A percentile compares a stretch with the other conserved stretches of the same genome.
phyloP scores from a whole-genome alignment of 2,113 vertebrate species.

The Cololabis saira region DNA sequence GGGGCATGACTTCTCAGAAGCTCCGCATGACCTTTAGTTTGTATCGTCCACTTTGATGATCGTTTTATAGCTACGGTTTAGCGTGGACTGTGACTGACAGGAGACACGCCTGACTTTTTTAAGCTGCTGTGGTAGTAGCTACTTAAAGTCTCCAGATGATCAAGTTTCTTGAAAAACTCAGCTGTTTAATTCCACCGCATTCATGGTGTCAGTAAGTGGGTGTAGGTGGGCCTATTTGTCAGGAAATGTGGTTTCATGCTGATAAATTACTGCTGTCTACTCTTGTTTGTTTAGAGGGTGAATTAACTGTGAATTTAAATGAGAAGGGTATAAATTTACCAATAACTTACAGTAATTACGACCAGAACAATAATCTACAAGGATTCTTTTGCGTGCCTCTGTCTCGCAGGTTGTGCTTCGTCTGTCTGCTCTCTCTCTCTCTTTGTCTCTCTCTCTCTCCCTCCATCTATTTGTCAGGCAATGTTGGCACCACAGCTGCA shows the following conservation, averaged over 20 bases:
- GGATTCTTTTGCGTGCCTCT: neutral
- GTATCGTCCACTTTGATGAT: slow-evolving; percentile 44
- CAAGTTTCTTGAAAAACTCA: too few species aligned
- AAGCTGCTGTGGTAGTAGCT: too few species aligned
- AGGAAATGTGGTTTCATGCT: neutral
- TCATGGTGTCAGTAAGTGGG: too few species aligned
- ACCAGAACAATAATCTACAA: neutral
- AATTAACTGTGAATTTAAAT: neutral
- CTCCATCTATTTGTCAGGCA: too few species aligned
- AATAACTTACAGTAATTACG: neutral
- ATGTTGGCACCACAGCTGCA: neutral
- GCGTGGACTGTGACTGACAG: too few species aligned
- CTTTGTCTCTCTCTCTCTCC: neutral
- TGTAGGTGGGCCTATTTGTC: neutral
- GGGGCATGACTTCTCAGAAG: slow-evolving; percentile 34
- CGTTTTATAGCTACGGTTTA: neutral
- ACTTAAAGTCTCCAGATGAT: too few species aligned
- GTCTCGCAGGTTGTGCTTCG: neutral
- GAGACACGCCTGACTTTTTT: too few species aligned
- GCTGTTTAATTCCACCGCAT: too few species aligned
- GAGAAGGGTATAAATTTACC: neutral
- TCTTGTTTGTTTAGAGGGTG: neutral
- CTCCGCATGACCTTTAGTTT: slow-evolving; percentile 33
- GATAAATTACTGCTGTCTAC: neutral
- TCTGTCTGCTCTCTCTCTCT: neutral